Evolutionary conservation across 2,113 vertebrate genomes (phyloP).

Genomic region (Chinchilla lanigera): DNA sequence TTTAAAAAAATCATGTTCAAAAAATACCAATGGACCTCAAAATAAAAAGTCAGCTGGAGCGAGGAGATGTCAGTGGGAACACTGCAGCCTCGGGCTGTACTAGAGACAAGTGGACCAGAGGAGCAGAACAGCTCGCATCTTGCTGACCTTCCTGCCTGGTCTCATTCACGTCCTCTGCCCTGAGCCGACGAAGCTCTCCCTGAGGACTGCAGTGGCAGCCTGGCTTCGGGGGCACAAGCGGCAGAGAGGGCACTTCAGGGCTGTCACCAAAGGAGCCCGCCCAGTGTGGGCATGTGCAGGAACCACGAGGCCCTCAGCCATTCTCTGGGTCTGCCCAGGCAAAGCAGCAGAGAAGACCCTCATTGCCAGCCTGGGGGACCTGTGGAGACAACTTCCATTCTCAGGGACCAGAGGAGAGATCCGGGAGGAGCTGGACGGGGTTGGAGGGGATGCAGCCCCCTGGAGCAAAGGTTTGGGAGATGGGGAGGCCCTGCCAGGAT

Average conservation of each 20-base stretch:
- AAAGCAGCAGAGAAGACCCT: neutral
- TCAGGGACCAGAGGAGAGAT: neutral
- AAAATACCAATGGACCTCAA: accelerated
- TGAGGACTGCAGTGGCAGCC: too few species aligned
- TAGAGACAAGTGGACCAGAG: too few species aligned
- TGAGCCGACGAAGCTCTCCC: accelerated
- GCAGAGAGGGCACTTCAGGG: accelerated
- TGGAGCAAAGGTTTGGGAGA: neutral
- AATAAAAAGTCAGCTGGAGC: too few species aligned
- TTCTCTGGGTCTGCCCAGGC: neutral
- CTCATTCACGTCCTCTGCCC: accelerated
- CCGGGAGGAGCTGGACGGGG: accelerated
- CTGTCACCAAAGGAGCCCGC: neutral
- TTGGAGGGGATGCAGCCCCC: neutral
- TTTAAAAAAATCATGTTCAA: too few species aligned
- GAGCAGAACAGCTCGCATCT: accelerated
- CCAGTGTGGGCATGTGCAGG: accelerated
- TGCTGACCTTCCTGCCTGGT: accelerated
- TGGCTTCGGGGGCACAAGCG: neutral
- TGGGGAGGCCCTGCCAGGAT: neutral
- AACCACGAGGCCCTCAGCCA: accelerated
- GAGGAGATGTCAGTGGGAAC: accelerated
- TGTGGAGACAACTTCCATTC: neutral
- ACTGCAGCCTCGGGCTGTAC: accelerated
- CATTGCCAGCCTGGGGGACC: neutral